Conservation (phyloP, 2,888 invertebrate species). For the Pomacea canaliculata region DNA sequence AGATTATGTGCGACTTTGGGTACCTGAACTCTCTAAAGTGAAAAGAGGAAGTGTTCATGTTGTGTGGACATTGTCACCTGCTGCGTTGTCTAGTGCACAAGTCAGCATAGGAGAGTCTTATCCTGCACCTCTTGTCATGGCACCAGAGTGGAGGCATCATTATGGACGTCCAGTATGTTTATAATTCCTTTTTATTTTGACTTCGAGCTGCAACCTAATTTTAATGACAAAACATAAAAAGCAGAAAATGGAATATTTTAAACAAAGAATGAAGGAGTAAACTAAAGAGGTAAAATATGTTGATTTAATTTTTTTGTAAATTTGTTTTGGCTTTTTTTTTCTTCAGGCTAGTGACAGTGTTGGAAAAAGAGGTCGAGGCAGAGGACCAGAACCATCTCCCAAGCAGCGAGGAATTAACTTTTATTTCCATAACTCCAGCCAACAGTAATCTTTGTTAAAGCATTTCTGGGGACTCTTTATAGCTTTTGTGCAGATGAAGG, state of each 20-base stretch:
- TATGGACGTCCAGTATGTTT: conserved; percentile 38
- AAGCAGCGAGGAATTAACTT: conserved; percentile 55
- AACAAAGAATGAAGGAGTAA: too few relatives aligned
- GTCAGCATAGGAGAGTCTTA: conserved; percentile 57
- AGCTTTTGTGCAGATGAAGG: too few relatives aligned
- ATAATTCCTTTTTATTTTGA: too few relatives aligned
- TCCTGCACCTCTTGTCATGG: conserved; percentile 56
- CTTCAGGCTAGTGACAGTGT: conserved; percentile 9
- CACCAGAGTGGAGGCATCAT: conserved; percentile 59
- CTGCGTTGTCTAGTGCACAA: conserved; percentile 40
- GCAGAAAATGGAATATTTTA: too few relatives aligned
- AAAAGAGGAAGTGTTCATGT: conserved; percentile 54
- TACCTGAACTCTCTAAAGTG: conserved; percentile 62
- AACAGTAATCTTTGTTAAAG: not conserved
- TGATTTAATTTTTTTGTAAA: too few relatives aligned
- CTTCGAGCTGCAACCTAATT: too few relatives aligned
- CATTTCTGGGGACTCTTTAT: too few relatives aligned
- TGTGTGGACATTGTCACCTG: conserved; percentile 51
- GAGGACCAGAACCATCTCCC: conserved; percentile 26
- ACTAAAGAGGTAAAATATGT: too few relatives aligned
- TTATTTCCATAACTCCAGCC: conserved; percentile 45
- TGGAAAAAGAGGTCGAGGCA: conserved; percentile 16
- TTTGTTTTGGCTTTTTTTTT: too few relatives aligned
- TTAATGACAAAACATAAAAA: too few relatives aligned
- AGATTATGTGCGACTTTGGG: conserved; percentile 66